Percentiles rank a stretch among this genome's conserved stretches.
Conservation (phyloP, 1,140 invertebrate genomes). For the Piezodorus guildinii region DNA sequence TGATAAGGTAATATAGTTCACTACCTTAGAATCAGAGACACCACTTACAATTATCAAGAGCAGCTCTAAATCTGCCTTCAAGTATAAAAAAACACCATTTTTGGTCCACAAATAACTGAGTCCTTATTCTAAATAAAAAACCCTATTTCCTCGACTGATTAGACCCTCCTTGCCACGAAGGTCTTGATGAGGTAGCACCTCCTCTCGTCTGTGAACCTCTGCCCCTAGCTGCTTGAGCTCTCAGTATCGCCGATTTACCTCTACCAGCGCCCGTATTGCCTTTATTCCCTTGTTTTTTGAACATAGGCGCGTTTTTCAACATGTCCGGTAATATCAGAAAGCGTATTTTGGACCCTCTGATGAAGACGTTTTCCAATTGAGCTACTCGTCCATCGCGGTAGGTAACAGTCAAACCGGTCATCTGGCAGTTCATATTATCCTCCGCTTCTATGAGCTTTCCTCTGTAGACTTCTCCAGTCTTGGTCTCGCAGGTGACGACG, state of each 20-base stretch:
- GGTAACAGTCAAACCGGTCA: constrained; percentile 87
- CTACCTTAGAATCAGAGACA: too few species aligned
- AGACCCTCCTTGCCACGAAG: not conserved
- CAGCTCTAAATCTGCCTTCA: too few species aligned
- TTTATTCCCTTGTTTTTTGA: constrained; percentile 85
- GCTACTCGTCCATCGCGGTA: constrained; percentile 84
- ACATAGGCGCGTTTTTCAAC: constrained; percentile 99
- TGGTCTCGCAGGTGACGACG: constrained; percentile 96
- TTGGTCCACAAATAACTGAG: too few species aligned
- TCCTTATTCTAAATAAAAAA: not conserved
- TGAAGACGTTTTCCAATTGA: constrained; percentile 95
- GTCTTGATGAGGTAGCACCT: not conserved
- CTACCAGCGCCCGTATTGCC: constrained; percentile 48
- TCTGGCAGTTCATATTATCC: constrained; percentile 95
- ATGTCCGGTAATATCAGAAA: constrained; percentile 99
- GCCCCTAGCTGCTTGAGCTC: constrained; percentile 64
- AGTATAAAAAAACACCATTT: too few species aligned
- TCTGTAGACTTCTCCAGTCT: constrained; percentile 93
- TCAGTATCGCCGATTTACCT: constrained; percentile 91
- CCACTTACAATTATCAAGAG: too few species aligned
- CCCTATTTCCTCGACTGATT: not conserved
- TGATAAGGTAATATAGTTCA: too few species aligned
- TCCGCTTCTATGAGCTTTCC: constrained; percentile 98
- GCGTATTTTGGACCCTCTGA: constrained; percentile 94
- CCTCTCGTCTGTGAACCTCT: not conserved